phyloP scores from a whole-genome alignment of 2,113 vertebrate genomes.

The Muntiacus reevesi region DNA sequence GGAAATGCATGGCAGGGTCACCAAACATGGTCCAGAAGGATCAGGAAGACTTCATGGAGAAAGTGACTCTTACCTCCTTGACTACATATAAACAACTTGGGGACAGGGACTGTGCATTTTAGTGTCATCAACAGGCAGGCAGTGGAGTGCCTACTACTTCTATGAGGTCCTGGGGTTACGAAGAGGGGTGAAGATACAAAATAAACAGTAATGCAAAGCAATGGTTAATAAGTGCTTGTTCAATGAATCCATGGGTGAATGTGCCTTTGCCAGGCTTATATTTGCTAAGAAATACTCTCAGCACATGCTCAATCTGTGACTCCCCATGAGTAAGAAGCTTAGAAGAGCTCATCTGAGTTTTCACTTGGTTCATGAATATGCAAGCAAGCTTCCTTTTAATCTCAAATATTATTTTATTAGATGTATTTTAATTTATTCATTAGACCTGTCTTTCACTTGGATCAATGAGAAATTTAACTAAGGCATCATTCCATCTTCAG shows the following conservation, averaged over 20 bases:
- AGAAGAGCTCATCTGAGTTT: not conserved
- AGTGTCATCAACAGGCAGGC: not conserved
- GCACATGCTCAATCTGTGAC: not conserved
- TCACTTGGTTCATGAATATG: slow-evolving; percentile 57
- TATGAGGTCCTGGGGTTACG: not conserved
- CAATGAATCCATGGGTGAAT: not conserved
- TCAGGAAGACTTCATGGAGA: not conserved
- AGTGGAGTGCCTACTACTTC: rapidly evolving
- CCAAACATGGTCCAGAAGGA: not conserved
- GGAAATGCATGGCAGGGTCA: not conserved
- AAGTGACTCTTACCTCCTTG: not conserved
- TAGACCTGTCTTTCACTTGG: not conserved
- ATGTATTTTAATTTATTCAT: slow-evolving; percentile 37
- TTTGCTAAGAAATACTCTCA: not conserved
- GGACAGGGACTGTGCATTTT: not conserved
- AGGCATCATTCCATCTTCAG: not conserved
- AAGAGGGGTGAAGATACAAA: not conserved
- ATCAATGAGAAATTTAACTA: not conserved
- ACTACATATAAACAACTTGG: not conserved
- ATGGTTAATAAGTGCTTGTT: not conserved
- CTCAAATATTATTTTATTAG: slow-evolving; percentile 57
- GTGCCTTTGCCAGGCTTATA: not conserved
- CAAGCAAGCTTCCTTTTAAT: slow-evolving; percentile 51
- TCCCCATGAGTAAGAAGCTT: slow-evolving; percentile 32
- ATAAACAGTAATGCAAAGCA: not conserved